Percentiles rank a stretch among this genome's conserved stretches.
These are phyloP conservation scores for Drosophila barbarae DNA, from an alignment of 2,888 invertebrate genomes.

Conservation along the genomic window DNA sequence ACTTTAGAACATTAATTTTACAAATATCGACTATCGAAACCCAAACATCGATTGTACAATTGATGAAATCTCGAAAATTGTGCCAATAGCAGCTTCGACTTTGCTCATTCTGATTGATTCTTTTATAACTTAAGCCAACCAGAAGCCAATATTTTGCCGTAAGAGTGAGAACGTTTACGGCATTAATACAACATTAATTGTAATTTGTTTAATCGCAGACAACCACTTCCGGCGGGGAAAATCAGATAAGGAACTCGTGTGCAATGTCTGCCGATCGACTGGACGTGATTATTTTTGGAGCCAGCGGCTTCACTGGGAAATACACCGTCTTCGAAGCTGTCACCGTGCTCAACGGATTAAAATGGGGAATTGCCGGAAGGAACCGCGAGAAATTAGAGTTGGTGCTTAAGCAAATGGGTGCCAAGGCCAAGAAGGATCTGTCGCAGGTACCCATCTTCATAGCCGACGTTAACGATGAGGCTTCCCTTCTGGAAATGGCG, in stretches of 20 bases:
- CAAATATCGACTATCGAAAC: not conserved
- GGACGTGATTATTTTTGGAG: constrained; percentile 95
- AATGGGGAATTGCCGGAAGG: constrained; percentile 95
- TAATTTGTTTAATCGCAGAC: not conserved
- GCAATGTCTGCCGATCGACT: constrained; percentile 78
- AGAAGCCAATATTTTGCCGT: not conserved
- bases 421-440: constrained; percentile 81
- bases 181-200: no score
- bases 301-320: constrained; percentile 94
- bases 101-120: not conserved
- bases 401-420: constrained; percentile 80
- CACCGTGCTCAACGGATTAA: constrained; percentile 81
- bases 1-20: no score
- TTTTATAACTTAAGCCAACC: not conserved
- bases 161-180: no score
- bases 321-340: constrained; percentile 86
- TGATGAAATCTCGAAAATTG: not conserved
- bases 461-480: constrained; percentile 88
- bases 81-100: not conserved
- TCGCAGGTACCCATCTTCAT: constrained; percentile 85
- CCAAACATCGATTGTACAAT: not conserved
- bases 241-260: constrained; percentile 2
- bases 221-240: not conserved
- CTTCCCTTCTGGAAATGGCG: constrained; percentile 90
- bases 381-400: constrained; percentile 80